These are phyloP conservation scores for Indicator maculatus DNA, from an alignment of 2,113 vertebrate species.

Conservation along the genomic window DNA sequence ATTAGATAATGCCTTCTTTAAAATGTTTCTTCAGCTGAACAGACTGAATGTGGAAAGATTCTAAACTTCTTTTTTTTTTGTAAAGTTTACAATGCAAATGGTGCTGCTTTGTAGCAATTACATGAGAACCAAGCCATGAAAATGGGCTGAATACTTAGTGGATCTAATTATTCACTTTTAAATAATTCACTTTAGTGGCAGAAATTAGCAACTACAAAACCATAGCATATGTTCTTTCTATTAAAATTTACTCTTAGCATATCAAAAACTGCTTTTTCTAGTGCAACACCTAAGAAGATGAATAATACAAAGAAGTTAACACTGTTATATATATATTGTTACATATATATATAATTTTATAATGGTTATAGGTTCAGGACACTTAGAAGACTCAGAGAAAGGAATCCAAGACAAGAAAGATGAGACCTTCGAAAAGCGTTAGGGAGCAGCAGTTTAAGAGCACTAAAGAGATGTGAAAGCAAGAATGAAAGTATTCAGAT, in stretches of 20 bases:
- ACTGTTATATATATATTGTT: no score
- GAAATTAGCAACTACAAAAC: slow-evolving; percentile 16
- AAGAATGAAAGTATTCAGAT: background rate
- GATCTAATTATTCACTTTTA: slow-evolving; percentile 4
- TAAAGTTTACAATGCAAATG: background rate
- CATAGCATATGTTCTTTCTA: background rate
- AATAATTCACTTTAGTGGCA: background rate
- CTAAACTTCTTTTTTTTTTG: background rate
- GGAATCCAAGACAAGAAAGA: background rate
- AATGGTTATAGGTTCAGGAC: background rate
- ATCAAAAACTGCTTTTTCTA: background rate
- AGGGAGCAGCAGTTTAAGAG: background rate
- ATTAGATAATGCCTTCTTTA: background rate
- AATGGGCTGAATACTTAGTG: background rate
- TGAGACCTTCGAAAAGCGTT: background rate
- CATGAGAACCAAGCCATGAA: background rate
- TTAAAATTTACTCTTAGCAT: background rate
- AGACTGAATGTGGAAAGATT: background rate
- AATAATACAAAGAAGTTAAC: background rate
- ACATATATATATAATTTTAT: no score
- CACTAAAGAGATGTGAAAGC: background rate
- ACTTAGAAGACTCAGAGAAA: background rate
- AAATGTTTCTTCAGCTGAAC: background rate
- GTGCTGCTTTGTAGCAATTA: background rate
- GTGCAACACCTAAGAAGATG: background rate